Conservation (phyloP, 2,113 vertebrate genomes). For the Heterotilapia buettikoferi region DNA sequence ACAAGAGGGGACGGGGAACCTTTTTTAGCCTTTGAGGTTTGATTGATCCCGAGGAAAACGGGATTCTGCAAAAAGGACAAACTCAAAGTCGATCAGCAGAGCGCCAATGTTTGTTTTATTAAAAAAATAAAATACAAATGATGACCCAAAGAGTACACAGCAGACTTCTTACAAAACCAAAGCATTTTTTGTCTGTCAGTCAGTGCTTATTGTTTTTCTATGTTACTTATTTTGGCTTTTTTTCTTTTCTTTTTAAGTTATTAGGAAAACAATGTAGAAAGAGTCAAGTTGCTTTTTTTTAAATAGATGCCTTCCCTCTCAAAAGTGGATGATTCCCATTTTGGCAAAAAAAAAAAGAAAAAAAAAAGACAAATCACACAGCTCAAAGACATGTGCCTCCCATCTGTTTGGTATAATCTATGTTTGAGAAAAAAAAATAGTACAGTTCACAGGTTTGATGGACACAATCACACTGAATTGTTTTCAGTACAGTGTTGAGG, state of each 20-base stretch:
- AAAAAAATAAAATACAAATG: conserved; percentile 80
- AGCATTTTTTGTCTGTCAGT: conserved; percentile 32
- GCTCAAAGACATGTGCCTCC: background rate
- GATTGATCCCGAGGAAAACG: background rate
- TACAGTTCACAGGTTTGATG: background rate
- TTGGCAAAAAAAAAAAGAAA: background rate
- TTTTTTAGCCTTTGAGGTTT: background rate
- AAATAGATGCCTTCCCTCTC: background rate
- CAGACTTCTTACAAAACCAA: conserved; percentile 49
- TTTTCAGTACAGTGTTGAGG: background rate
- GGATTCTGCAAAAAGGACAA: background rate
- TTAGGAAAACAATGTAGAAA: conserved; percentile 22
- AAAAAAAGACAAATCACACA: background rate
- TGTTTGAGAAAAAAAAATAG: background rate
- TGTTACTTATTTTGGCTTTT: conserved; percentile 44
- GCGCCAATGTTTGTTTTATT: conserved; percentile 73
- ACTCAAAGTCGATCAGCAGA: background rate
- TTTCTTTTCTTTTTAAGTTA: background rate
- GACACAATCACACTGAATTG: background rate
- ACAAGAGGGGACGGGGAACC: background rate
- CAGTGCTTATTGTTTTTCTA: conserved; percentile 28
- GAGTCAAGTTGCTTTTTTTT: background rate
- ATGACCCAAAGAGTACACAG: conserved; percentile 69
- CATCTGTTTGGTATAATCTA: background rate
- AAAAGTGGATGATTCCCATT: conserved; percentile 10